Base-by-base conservation (phyloP, 37 sponge, comb jelly and placozoan genomes). In the Mnemiopsis leidyi region DNA sequence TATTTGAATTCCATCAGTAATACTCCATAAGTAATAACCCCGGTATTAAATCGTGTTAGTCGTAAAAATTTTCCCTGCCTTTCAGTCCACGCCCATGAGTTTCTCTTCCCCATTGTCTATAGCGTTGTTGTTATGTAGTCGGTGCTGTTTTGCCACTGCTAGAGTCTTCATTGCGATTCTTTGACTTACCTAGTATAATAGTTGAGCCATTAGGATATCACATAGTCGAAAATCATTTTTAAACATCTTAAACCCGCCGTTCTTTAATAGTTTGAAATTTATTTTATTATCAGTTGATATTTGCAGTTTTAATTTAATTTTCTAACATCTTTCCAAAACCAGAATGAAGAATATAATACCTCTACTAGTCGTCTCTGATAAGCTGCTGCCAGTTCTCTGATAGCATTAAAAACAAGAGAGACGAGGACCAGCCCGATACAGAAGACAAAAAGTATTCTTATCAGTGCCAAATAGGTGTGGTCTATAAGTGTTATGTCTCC, bases 361-460 rank as follows among this genome's bases (percentile, higher is more conserved):
- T 40, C 61, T 7, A 85, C 61, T 5, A 85, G 35, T 85, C 90
- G 23, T 25, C 90, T 18, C 61, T 85, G 90, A 40, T 85, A 85
- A 25, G 90, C 90, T 26, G 90, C 90, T n/a, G 90, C 90, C 25
- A 85, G 61, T 23, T 85, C 90, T 40, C 90, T 85, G 90, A 85
- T 85, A 26, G 90, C 90, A 39, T 85, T 85, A 61, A 85, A 85
- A 0, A 85, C 90, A 36, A 85, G 90, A 2, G 90, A 85, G 26
- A 85, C 90, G 26, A 85, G 33, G 90, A 85, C 90, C 61, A 85
- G 48, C 24, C 90, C 90, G 26, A 85, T 39, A 26, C 90, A 85
- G 61, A 85, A 85, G 36, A 85, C 90, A 21, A 85, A 85, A 0
- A 85, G 90, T 16, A 85, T 25, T 39, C 90, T 38, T 35, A 85